These are phyloP conservation scores for Procapra przewalskii DNA, from an alignment of 2,113 vertebrate species.

Conservation along the genomic window DNA sequence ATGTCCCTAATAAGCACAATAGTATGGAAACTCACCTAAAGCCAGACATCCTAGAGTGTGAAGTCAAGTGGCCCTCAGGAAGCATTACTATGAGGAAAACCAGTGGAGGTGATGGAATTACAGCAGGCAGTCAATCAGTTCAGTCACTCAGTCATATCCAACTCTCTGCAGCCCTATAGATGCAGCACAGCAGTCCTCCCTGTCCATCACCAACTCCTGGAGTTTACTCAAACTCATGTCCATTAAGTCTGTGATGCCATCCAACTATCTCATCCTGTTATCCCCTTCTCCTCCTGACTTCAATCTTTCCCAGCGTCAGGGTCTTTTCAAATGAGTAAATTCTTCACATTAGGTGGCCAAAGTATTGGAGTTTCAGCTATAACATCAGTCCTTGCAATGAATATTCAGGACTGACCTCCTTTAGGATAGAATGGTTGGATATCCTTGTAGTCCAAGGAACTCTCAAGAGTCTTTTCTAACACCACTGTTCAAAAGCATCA, in stretches of 20 bases:
- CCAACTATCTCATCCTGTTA: not conserved
- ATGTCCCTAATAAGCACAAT: not conserved
- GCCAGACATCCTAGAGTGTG: not conserved
- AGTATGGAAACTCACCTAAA: not conserved
- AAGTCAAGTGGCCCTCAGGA: not conserved
- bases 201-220: not conserved
- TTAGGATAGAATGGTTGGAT: not conserved
- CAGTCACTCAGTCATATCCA: not conserved
- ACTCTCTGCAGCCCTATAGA: not conserved
- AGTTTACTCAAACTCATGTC: not conserved
- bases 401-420: not conserved
- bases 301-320: not conserved
- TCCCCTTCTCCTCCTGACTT: not conserved
- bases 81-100: not conserved
- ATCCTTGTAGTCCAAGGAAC: not conserved
- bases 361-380: not conserved
- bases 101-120: not conserved
- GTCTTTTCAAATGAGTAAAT: not conserved
- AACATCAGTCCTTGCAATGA: not conserved
- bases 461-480: not conserved
- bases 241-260: not conserved
- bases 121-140: not conserved
- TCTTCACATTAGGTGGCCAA: not conserved
- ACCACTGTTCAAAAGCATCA: not conserved
- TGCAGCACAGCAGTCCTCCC: rapidly evolving